Conservation (phyloP, 2,113 vertebrate genomes). For the Pterocles burchelli region DNA sequence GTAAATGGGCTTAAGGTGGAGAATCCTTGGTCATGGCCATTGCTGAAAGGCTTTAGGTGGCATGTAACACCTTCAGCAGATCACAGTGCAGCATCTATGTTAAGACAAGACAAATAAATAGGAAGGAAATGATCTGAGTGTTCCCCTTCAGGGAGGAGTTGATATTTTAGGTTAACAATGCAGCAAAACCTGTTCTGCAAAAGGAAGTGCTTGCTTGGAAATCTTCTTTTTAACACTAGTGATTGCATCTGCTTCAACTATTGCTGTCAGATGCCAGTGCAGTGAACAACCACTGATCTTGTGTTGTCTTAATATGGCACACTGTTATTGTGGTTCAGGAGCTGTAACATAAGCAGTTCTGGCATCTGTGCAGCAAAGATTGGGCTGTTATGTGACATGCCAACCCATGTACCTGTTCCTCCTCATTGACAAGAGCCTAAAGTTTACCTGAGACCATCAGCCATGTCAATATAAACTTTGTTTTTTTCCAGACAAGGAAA, state of each 20-base stretch:
- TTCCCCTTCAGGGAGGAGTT: neutral
- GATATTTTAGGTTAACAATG: neutral
- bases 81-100: neutral
- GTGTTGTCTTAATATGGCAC: neutral
- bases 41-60: neutral
- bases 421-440: neutral
- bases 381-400: neutral
- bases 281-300: neutral
- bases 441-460: neutral
- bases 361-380: neutral
- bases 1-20: neutral
- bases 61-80: neutral
- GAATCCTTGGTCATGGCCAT: neutral
- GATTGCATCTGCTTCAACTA: neutral
- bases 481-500: neutral
- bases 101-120: neutral
- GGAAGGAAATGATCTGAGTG: neutral
- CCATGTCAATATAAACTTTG: neutral
- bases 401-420: fast-evolving
- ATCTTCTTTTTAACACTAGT: neutral
- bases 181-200: neutral
- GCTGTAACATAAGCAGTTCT: neutral
- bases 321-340: neutral
- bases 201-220: neutral
- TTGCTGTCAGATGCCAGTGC: neutral